Percentiles rank a stretch among this genome's conserved stretches.
These are phyloP conservation scores for Agrenia bidenticulata DNA, from an alignment of 2,888 invertebrate species.

Conservation along the genomic window DNA sequence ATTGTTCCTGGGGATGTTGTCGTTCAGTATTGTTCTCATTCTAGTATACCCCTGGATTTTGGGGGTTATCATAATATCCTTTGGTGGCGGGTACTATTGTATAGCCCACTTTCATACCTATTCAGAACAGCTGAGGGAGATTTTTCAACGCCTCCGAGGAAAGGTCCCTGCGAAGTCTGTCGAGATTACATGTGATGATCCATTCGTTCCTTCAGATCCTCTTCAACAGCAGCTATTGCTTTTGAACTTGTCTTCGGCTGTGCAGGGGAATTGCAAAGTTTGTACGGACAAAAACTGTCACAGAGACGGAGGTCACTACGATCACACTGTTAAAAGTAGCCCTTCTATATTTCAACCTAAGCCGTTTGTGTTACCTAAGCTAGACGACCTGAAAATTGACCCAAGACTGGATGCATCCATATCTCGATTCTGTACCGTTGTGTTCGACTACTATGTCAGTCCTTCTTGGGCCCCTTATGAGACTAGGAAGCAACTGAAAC, in stretches of 20 bases:
- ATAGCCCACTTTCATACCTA: constrained; percentile 29
- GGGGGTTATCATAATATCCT: constrained; percentile 31
- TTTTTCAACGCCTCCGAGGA: background rate
- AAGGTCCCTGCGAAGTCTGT: background rate
- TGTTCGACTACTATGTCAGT: constrained; percentile 47
- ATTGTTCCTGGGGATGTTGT: constrained; percentile 21
- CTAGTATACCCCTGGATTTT: constrained; percentile 47
- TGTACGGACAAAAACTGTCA: constrained; percentile 21
- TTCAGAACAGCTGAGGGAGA: background rate
- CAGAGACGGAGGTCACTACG: background rate
- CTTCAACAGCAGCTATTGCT: constrained; percentile 1
- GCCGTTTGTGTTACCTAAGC: constrained; percentile 20
- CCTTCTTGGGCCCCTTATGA: constrained; percentile 49
- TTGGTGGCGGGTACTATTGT: constrained; percentile 36
- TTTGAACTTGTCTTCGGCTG: background rate
- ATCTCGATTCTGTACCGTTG: constrained; percentile 39
- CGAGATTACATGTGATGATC: background rate
- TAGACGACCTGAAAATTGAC: constrained; percentile 37
- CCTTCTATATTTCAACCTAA: constrained; percentile 19
- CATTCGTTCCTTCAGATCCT: constrained; percentile 1
- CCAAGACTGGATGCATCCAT: constrained; percentile 43
- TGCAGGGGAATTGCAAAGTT: background rate
- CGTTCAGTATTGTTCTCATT: constrained; percentile 29
- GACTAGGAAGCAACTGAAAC: constrained; percentile 42
- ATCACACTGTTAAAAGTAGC: background rate